Conservation (phyloP, 2,888 invertebrate species). For the Isoperla grammatica region DNA sequence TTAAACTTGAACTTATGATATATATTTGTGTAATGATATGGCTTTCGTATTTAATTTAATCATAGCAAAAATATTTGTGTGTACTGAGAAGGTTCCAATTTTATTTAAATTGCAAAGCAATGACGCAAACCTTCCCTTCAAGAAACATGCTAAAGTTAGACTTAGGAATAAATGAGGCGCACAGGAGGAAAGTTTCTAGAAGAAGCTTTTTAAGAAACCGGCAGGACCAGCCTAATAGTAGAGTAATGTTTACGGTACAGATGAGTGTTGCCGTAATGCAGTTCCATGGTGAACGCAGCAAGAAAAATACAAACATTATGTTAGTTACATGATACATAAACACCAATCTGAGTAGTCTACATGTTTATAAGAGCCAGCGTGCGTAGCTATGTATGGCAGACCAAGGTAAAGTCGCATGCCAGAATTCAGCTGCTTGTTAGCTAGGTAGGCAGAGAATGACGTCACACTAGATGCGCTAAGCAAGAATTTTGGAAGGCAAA, state of each 20-base stretch:
- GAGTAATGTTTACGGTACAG: not conserved
- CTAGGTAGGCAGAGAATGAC: no score
- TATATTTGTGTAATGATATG: constrained; percentile 13
- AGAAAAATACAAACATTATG: not conserved
- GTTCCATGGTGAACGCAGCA: constrained; percentile 4
- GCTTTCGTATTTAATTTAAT: constrained; percentile 8
- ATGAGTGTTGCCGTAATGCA: not conserved
- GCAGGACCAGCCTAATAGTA: constrained; percentile 74
- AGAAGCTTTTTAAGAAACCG: constrained; percentile 93
- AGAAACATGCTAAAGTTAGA: constrained; percentile 24
- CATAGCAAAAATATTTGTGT: constrained; percentile 24
- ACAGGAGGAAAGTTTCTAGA: constrained; percentile 53
- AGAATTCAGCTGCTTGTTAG: no score
- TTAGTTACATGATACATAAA: not conserved
- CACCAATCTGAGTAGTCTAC: no score
- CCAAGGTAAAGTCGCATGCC: no score
- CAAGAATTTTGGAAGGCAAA: no score
- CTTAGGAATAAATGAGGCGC: constrained; percentile 36
- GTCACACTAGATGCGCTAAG: no score
- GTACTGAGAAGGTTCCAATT: constrained; percentile 11
- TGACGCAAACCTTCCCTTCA: constrained; percentile 20
- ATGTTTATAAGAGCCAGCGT: no score
- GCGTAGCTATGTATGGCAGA: no score
- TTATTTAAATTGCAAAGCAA: constrained; percentile 15
- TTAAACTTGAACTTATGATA: constrained; percentile 3